Evolutionary conservation across 2,113 vertebrate species (phyloP).

Genomic region (Gnathonemus echidnorhynchus): DNA sequence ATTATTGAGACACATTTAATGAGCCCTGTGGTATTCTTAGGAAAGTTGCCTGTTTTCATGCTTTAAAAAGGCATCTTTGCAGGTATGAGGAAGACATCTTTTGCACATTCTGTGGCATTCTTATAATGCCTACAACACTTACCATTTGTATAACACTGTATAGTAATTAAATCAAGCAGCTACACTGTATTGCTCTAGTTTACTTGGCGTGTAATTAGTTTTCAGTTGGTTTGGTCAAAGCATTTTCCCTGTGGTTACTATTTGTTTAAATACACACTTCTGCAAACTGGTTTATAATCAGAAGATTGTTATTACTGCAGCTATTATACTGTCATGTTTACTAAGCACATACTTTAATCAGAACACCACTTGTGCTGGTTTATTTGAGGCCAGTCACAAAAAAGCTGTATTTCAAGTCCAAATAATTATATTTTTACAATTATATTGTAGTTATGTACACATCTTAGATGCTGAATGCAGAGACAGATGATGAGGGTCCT

Average conservation of each 20-base stretch:
- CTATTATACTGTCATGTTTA: neutral
- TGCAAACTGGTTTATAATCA: neutral
- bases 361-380: neutral
- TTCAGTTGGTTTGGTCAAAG: slow-evolving; percentile 7
- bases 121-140: neutral
- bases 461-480: neutral
- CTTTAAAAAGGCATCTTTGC: neutral
- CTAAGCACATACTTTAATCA: neutral
- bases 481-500: neutral
- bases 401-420: neutral
- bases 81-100: neutral
- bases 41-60: neutral
- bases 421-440: neutral
- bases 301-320: neutral
- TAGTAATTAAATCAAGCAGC: neutral
- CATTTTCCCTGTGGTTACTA: neutral
- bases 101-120: neutral
- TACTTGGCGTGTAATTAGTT: slow-evolving; percentile 4
- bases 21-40: neutral
- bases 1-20: neutral
- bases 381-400: neutral
- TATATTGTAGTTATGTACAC: neutral
- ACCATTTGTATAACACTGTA: neutral
- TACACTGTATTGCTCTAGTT: neutral
- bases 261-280: neutral